These are phyloP conservation scores for Xiphophorus birchmanni DNA, from an alignment of 2,797 vertebrate species.

Conservation along the genomic window DNA sequence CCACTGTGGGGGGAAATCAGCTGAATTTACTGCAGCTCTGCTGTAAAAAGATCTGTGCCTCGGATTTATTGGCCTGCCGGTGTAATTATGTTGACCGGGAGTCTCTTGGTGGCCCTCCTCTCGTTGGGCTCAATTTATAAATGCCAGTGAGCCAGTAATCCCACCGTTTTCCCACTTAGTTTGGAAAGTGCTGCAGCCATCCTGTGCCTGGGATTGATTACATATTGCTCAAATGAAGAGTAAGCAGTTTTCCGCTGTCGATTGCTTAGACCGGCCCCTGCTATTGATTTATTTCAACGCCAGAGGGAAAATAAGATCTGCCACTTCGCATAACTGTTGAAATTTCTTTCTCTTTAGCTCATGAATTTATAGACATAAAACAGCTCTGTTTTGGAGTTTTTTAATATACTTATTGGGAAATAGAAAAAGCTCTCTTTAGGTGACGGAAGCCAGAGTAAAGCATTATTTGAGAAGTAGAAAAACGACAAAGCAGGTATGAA, in stretches of 20 bases:
- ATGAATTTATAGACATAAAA: constrained; percentile 61
- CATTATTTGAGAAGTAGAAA: constrained; percentile 36
- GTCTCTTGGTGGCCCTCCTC: constrained; percentile 67
- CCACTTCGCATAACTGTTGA: constrained; percentile 71
- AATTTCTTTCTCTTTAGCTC: constrained; percentile 75
- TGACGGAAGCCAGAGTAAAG: constrained; percentile 16
- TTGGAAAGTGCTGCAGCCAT: constrained; percentile 63
- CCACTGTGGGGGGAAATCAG: constrained; percentile 26
- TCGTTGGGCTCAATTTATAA: constrained; percentile 81
- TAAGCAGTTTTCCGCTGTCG: constrained; percentile 77
- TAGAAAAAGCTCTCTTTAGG: constrained; percentile 20
- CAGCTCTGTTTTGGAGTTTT: constrained; percentile 28
- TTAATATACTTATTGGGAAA: constrained; percentile 22
- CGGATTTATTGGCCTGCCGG: constrained; percentile 72
- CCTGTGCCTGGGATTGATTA: constrained; percentile 77
- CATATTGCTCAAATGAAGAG: constrained; percentile 76
- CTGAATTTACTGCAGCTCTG: constrained; percentile 68
- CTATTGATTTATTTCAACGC: constrained; percentile 78
- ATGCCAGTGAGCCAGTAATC: constrained; percentile 78
- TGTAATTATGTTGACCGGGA: constrained; percentile 77
- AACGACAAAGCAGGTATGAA: constrained; percentile 35
- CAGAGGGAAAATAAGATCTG: constrained; percentile 71
- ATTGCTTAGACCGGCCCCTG: constrained; percentile 43
- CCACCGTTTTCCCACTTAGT: constrained; percentile 73
- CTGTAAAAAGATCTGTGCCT: constrained; percentile 57